Evolutionary conservation across 2,888 invertebrate species (phyloP).

Genomic region (Drosophila limbata): DNA sequence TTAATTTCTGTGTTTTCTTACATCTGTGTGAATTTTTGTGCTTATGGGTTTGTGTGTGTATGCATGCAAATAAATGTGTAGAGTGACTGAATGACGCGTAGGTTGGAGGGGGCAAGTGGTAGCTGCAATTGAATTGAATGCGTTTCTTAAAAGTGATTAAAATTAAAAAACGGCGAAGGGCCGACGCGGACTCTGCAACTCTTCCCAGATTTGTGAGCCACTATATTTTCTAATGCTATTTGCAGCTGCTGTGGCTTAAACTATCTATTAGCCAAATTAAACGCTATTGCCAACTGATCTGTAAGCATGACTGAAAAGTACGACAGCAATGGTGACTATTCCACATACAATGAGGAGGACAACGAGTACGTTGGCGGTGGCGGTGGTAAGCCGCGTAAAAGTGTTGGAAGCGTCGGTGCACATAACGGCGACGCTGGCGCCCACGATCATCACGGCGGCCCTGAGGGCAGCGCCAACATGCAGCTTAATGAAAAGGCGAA

Average conservation of each 20-base stretch:
- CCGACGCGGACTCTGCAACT: conserved; percentile 9
- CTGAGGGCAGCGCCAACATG: conserved; percentile 82
- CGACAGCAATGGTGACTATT: conserved; percentile 85
- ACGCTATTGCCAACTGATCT: conserved; percentile 34
- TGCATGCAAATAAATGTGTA: conserved; percentile 12
- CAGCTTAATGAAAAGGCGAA: conserved; percentile 89
- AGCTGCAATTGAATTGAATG: conserved; percentile 50
- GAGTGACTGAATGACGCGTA: conserved; percentile 34
- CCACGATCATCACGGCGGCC: conserved; percentile 82
- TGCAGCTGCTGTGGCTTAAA: conserved; percentile 35
- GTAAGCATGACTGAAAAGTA: conserved; percentile 84
- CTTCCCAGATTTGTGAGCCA: conserved; percentile 1
- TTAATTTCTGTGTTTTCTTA: conserved; percentile 23
- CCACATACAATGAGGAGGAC: conserved; percentile 84
- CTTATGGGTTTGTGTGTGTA: conserved; percentile 7
- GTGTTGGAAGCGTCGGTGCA: conserved; percentile 63
- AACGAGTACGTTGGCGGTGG: conserved; percentile 74
- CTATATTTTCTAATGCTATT: conserved; percentile 24
- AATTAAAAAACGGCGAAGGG: conserved; percentile 18
- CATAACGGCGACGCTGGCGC: conserved; percentile 82
- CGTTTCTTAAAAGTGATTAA: conserved; percentile 40
- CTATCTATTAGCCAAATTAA: conserved; percentile 34
- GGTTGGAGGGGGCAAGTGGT: conserved; percentile 4
- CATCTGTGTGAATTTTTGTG: conserved; percentile 12
- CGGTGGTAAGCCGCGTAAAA: conserved; percentile 75